phyloP scores from a whole-genome alignment of 2,888 invertebrate genomes.

The Mesorhabditis belari region DNA sequence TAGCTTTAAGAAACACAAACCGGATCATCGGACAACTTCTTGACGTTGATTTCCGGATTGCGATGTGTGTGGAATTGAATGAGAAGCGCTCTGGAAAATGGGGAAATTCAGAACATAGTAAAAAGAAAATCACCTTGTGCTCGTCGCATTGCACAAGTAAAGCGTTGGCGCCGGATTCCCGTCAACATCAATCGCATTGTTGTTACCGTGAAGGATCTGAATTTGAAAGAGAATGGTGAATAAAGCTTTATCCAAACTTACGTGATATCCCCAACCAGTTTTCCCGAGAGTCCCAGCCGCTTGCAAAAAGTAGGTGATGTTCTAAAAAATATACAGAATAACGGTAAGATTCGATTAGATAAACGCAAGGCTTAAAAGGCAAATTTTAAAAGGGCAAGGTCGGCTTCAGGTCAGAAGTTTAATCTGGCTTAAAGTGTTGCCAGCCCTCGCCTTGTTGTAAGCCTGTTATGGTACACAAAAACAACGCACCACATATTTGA shows the following conservation, averaged over 20 bases:
- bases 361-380: no score
- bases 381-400: no score
- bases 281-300: no score
- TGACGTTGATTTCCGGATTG: conserved; percentile 14
- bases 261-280: no score
- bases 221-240: conserved; percentile 7
- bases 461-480: no score
- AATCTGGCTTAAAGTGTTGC: no score
- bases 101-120: conserved; percentile 1
- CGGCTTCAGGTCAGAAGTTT: no score
- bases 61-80: conserved; percentile 29
- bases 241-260: no score
- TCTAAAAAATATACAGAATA: no score
- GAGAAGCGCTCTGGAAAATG: conserved; percentile 22
- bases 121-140: conserved; percentile 8
- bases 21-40: conserved; percentile 11
- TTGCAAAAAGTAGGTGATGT: no score
- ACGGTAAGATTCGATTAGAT: no score
- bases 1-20: not conserved
- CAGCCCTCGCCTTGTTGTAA: no score
- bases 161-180: conserved; percentile 40
- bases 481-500: conserved; percentile 19
- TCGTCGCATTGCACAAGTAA: conserved; percentile 32
- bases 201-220: conserved; percentile 36
- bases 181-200: conserved; percentile 29